Evolutionary conservation across 1,140 invertebrate species (phyloP), one percentile per base, ranked within the genome.

Genomic region (Phenacoccus solenopsis): DNA sequence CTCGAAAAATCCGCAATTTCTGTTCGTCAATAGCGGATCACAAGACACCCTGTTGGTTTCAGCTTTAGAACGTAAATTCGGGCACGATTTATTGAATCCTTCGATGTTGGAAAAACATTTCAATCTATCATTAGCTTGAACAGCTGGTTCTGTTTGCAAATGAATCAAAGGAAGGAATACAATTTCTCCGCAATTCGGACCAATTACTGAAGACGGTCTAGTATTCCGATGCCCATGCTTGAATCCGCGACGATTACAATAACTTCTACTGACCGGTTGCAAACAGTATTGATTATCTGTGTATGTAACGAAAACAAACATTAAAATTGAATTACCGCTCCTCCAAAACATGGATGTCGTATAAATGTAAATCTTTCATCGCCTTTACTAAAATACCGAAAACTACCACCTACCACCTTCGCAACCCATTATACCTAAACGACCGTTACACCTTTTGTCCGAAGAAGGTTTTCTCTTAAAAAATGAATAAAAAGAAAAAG

Each of bases 1-100:
- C 3, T 78, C 80, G 3, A 78, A 81, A 64, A 64, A 64, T 68
- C 79, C 78, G 72, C 82, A 83, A 22, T 79, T 69, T 69, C 79
- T 78, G 72, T 83, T 84, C 21, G 78, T 77, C 38, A 78, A 70
- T n/a, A 83, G 70, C 1, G 81, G 80, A 71, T 84, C 79, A 72
- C 82, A 84, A 1, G 81, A 73, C 0, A 82, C 69, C 13, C 74
- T 74, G 4, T 74, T 67, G 1, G 80, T 82, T 25, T 80, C 78
- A 64, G 79, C 77, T 22, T 73, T 70, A 0, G 79, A 74, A n/a
- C 81, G 71, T 0, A 81, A 71, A 20, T 70, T 16, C 0, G 81
- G 81, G 72, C 83, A 84, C 4, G 5, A 9, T 21, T 20, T 13
- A 12, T 69, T 28, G 69, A 70, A 72, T 24, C 61, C 71, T 21